Conservation (phyloP, 2,888 invertebrate species). For the Formica aserva region DNA sequence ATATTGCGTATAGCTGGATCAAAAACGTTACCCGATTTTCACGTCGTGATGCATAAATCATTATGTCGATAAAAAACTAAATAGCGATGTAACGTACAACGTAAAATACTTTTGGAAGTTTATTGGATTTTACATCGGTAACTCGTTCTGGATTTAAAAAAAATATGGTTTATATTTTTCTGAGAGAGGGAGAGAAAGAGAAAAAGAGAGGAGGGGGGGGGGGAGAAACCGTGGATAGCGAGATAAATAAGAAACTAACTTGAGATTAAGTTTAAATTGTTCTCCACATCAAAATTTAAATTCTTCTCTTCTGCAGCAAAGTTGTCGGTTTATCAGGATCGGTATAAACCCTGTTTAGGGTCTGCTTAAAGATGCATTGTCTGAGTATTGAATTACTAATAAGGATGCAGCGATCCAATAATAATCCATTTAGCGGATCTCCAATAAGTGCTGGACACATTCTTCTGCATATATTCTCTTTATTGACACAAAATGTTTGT, state of each 20-base stretch:
- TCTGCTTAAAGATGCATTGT: slow-evolving; percentile 13
- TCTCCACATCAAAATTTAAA: slow-evolving; percentile 2
- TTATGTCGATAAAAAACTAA: slow-evolving; percentile 25
- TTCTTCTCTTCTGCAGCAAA: not conserved
- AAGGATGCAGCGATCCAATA: not conserved
- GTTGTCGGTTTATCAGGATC: not conserved
- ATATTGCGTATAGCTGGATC: not conserved
- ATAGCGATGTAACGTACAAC: slow-evolving; percentile 16
- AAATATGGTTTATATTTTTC: not conserved
- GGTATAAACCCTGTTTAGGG: not conserved
- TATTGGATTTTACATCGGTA: not conserved
- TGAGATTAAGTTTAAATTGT: slow-evolving; percentile 24
- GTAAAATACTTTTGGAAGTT: slow-evolving; percentile 23
- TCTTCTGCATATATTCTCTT: no score
- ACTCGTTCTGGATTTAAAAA: not conserved
- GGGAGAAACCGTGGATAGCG: not conserved
- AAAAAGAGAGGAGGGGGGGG: not conserved
- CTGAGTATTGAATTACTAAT: not conserved
- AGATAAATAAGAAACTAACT: slow-evolving; percentile 19
- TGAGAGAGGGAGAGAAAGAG: not conserved
- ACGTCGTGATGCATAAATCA: slow-evolving; percentile 38
- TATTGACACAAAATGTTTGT: not conserved
- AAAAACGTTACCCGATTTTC: slow-evolving; percentile 32
- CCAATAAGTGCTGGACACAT: not conserved
- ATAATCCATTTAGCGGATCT: slow-evolving; percentile 11